Conservation (phyloP, 2,797 vertebrate genomes). For the Paguma larvata region DNA sequence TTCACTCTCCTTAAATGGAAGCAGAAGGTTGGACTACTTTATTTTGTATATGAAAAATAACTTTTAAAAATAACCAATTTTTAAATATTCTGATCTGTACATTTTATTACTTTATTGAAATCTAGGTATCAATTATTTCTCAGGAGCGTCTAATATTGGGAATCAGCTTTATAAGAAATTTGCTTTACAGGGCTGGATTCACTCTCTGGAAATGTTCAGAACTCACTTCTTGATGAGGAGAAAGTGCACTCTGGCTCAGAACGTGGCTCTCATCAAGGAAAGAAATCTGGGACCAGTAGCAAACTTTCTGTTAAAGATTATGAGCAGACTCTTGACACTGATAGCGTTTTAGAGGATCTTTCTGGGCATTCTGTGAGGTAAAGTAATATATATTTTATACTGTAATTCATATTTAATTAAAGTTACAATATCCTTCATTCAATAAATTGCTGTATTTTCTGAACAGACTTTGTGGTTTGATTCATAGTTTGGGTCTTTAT, state of each 20-base stretch:
- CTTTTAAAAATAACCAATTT: constrained; percentile 15
- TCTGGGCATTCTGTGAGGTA: constrained; percentile 93
- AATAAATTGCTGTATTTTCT: constrained; percentile 45
- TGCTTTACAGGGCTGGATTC: constrained; percentile 85
- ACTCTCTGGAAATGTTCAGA: constrained; percentile 89
- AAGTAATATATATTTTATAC: constrained; percentile 16
- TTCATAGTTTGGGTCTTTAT: constrained; percentile 5
- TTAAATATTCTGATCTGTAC: background rate
- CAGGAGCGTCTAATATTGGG: background rate
- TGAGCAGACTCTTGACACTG: constrained; percentile 88
- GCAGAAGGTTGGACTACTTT: constrained; percentile 19
- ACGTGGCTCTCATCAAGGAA: constrained; percentile 88
- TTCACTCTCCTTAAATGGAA: constrained; percentile 5
- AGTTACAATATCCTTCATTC: background rate
- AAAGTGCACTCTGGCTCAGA: constrained; percentile 89
- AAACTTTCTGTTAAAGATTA: constrained; percentile 87
- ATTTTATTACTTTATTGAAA: constrained; percentile 46
- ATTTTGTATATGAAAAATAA: constrained; percentile 49
- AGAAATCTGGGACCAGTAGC: constrained; percentile 85
- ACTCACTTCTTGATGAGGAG: constrained; percentile 90
- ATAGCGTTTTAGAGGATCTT: constrained; percentile 89
- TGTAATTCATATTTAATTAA: constrained; percentile 4
- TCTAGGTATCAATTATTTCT: background rate
- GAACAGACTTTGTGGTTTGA: background rate
- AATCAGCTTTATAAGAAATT: constrained; percentile 62